phyloP scores from a whole-genome alignment of 2,113 vertebrate species.

The Labeo catla region DNA sequence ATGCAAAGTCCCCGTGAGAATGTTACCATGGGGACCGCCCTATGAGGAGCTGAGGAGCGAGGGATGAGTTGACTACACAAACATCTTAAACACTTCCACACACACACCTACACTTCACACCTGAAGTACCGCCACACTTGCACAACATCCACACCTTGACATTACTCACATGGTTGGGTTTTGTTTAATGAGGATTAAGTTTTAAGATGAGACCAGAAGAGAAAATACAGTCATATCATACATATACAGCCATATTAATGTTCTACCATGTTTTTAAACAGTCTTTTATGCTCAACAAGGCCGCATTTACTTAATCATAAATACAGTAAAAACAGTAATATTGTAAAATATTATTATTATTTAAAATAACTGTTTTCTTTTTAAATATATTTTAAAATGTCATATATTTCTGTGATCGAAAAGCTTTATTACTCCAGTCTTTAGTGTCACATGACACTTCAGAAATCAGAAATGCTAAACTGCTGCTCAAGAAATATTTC shows the following conservation, averaged over 20 bases:
- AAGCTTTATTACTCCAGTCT: background rate
- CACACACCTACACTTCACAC: slow-evolving; percentile 1
- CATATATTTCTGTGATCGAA: background rate
- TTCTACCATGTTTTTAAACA: no score
- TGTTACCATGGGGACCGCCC: slow-evolving; percentile 77
- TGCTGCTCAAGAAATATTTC: background rate
- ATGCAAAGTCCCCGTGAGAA: slow-evolving; percentile 61
- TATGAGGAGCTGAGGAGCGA: slow-evolving; percentile 67
- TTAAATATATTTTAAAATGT: background rate
- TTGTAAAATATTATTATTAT: background rate
- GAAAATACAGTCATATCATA: background rate
- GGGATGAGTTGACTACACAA: slow-evolving; percentile 63
- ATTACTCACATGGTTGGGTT: background rate
- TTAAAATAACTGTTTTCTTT: background rate
- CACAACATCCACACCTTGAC: slow-evolving; percentile 25
- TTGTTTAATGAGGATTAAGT: background rate
- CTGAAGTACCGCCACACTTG: background rate
- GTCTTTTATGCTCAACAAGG: background rate
- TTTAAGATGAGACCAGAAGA: background rate
- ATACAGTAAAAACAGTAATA: background rate
- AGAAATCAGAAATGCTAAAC: background rate
- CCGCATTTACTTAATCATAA: background rate
- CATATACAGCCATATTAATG: background rate
- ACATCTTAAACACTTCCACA: slow-evolving; percentile 39
- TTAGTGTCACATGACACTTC: background rate